Base-by-base conservation (phyloP, 2,113 vertebrate species). In the Catagonus wagneri region DNA sequence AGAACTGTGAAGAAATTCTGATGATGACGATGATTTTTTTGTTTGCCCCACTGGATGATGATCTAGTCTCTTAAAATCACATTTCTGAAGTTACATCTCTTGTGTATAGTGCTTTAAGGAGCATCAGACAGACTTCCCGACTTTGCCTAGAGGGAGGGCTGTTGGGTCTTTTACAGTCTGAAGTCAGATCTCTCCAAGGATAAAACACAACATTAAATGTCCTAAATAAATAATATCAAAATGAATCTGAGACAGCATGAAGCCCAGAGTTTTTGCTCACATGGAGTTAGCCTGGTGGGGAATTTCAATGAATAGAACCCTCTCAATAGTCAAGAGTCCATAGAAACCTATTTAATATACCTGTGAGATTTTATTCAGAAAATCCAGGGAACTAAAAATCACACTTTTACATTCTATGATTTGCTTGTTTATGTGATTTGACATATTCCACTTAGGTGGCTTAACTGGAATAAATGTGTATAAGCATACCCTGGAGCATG, bases 221-320 rank as follows among this genome's bases (percentile, higher is more conserved):
- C 36, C 63, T 93, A 91, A 95, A 80, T 93, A 93, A 96, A 83
- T 92, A 89, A 74, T 91, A 94, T 61, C 61, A 83, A 94, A 95
- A 84, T 60, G 84, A 72, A 79, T 83, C 63, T 10, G 25, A 89
- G 75, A 58, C 78, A 39, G 6, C 54, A 65, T 16, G 32, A 61
- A 93, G 50, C 34, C 61, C 56, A 79, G 58, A 56, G 5, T 13
- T 72, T 95, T 80, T 91, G 32, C 5, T 95, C 32, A 74, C 9
- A 16, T 58, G 36, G 16, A 66, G 9, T 81, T 88, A 92, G 63
- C 27, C 10, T 27, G 79, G 6, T 58, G 25, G 56, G 56, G 68
- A 93, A 81, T 92, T 75, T 78, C 60, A 86, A 9, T 7, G 34
- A 87, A 79, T 44, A 93, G 52, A 78, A 81, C 20, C 69, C 5